Evolutionary conservation across 2,888 invertebrate genomes (phyloP).

Genomic region (Eudemis profundana): DNA sequence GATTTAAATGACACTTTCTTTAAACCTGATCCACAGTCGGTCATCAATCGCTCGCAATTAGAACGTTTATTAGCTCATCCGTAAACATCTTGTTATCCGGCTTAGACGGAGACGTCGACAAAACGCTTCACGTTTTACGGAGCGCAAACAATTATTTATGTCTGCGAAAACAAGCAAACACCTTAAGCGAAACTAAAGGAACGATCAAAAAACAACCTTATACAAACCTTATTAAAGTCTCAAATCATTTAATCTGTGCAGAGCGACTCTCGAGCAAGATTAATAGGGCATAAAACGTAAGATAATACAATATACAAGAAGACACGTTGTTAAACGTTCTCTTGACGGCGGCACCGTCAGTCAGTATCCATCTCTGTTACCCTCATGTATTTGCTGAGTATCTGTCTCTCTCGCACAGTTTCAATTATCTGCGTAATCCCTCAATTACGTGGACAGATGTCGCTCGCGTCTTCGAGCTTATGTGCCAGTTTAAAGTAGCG

Average conservation of each 20-base stretch:
- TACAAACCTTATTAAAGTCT: constrained; percentile 52
- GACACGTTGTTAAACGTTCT: constrained; percentile 87
- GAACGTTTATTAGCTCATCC: constrained; percentile 39
- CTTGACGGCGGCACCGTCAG: constrained; percentile 70
- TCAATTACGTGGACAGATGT: constrained; percentile 88
- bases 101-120: constrained; percentile 66
- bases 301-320: constrained; percentile 87
- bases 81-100: constrained; percentile 51
- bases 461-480: constrained; percentile 84
- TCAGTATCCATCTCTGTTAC: constrained; percentile 65
- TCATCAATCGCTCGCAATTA: constrained; percentile 38
- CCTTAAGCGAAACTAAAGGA: constrained; percentile 57
- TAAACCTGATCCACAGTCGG: constrained; percentile 29
- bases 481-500: constrained; percentile 83
- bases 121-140: constrained; percentile 80
- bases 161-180: constrained; percentile 70
- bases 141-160: constrained; percentile 83
- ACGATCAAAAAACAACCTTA: constrained; percentile 61
- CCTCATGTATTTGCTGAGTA: constrained; percentile 53
- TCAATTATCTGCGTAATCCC: constrained; percentile 89
- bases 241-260: constrained; percentile 54
- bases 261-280: constrained; percentile 76
- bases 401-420: constrained; percentile 76
- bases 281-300: constrained; percentile 85
- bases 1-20: constrained; percentile 21